Evolutionary conservation across 1,140 invertebrate genomes (phyloP), one percentile per base, ranked within the genome.

Genomic region (Caenorhabditis tropicalis): DNA sequence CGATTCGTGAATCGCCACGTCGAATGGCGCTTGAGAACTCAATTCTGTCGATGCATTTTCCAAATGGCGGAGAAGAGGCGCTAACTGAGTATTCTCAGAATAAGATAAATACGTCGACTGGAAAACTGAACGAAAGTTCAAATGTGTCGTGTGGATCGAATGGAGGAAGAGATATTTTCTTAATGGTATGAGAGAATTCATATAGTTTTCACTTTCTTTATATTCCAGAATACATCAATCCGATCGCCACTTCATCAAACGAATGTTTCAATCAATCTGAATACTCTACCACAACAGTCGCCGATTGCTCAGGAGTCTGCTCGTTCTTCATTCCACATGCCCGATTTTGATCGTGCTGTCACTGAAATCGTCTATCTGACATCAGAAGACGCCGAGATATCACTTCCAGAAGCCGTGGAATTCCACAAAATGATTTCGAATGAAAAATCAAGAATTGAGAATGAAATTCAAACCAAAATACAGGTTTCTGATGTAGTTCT

Each of bases 221-320:
- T n/a, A n/a, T 74, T 65, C 15, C 65, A 74, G 65, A 74, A 74
- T 24, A 74, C 36, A 7, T 39, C 65, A 15, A 31, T 74, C 21
- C 36, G 65, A 6, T 74, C 65, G 12, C 65, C 65, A 9, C 53
- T 5, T 6, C 5, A 43, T 12, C 5, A 6, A 5, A 43, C 39
- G 39, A 27, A 24, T 27, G 9, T 21, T 1, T 16, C 10, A 39
- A 10, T 43, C 15, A 15, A 2, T 24, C 19, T 16, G 24, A 36
- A 10, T 10, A 24, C 36, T 6, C 19, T 10, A 15, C 24, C 2
- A 6, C n/a, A 27, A 5, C n/a, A 24, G 27, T 43, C 53, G 4
- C 65, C 65, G 15, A 27, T 9, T 36, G 6, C 31, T 3, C 16
- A 36, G 58, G n/a, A 9, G 2, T 15, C 31, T 36, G 21, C 65